Evolutionary conservation across 2,888 invertebrate species (phyloP).

Genomic region (Athrips mouffetella): DNA sequence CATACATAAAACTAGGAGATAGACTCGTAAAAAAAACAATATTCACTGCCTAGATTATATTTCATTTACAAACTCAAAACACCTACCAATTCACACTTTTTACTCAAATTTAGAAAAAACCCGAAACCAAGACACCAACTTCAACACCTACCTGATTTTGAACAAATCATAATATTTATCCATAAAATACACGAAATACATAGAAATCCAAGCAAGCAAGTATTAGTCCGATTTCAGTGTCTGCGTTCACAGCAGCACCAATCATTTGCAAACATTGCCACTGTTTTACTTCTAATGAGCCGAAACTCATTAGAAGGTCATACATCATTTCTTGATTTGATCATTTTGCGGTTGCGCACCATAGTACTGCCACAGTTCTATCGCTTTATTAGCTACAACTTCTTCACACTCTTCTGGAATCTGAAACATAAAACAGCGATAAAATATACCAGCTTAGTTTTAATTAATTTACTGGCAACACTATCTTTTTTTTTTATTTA

Average conservation of each 20-base stretch:
- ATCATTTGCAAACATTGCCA: conserved; percentile 6
- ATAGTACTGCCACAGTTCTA: conserved; percentile 91
- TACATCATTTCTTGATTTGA: conserved; percentile 73
- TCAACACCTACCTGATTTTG: too few species aligned
- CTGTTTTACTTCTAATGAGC: conserved; percentile 68
- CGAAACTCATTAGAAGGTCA: conserved; percentile 72
- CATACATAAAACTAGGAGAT: too few species aligned
- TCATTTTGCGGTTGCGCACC: conserved; percentile 78
- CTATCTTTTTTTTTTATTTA: neutral
- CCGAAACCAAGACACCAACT: too few species aligned
- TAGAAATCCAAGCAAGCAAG: too few species aligned
- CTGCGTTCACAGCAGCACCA: neutral
- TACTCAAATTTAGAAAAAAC: too few species aligned
- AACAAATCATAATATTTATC: too few species aligned
- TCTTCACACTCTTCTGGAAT: conserved; percentile 89
- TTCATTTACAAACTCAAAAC: too few species aligned
- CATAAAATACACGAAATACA: too few species aligned
- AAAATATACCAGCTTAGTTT: neutral
- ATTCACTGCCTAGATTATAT: too few species aligned
- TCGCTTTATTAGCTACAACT: conserved; percentile 89
- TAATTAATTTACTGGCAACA: conserved; percentile 8
- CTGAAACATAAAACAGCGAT: conserved; percentile 54
- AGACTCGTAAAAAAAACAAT: too few species aligned
- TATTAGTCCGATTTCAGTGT: neutral
- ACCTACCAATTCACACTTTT: too few species aligned